Evolutionary conservation across 2,797 vertebrate genomes (phyloP).

Genomic region (Odontamblyopus lacepedii): DNA sequence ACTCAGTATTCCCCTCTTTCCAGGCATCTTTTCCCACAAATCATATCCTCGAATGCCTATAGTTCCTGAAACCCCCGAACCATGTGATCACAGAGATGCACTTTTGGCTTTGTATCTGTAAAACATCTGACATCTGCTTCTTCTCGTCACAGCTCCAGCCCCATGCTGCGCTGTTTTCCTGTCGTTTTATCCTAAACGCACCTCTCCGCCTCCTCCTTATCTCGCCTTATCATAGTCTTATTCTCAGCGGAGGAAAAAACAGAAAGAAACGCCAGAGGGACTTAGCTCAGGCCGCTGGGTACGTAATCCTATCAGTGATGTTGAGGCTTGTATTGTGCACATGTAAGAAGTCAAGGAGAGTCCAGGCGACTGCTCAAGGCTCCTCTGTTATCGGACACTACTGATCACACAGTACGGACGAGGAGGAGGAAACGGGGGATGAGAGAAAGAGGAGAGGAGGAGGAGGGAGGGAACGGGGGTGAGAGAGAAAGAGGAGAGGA

Average conservation of each 20-base stretch:
- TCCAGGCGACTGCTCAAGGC: constrained; percentile 55
- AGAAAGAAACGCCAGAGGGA: constrained; percentile 25
- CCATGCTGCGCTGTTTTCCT: constrained; percentile 6
- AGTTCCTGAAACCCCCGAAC: not conserved
- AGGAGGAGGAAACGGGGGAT: constrained; percentile 14
- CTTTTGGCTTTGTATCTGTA: not conserved
- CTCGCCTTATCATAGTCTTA: constrained; percentile 32
- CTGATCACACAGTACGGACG: constrained; percentile 43
- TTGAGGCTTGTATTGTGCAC: constrained; percentile 40
- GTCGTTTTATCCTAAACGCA: constrained; percentile 27
- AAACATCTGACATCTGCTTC: constrained; percentile 14
- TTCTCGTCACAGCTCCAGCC: not conserved
- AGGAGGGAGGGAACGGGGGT: not conserved
- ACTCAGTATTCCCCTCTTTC: not conserved
- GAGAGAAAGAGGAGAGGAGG: constrained; percentile 9
- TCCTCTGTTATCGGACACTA: constrained; percentile 53
- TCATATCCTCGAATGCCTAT: not conserved
- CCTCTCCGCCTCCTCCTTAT: constrained; percentile 27
- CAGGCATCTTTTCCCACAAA: not conserved
- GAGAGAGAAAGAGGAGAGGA: not conserved
- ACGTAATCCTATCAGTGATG: constrained; percentile 49
- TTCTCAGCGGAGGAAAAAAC: constrained; percentile 14
- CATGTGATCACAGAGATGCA: not conserved
- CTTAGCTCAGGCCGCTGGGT: constrained; percentile 28
- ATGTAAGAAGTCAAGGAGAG: constrained; percentile 62